Evolutionary conservation across 2,797 vertebrate genomes (phyloP).

Genomic region (Gymnodraco acuticeps): DNA sequence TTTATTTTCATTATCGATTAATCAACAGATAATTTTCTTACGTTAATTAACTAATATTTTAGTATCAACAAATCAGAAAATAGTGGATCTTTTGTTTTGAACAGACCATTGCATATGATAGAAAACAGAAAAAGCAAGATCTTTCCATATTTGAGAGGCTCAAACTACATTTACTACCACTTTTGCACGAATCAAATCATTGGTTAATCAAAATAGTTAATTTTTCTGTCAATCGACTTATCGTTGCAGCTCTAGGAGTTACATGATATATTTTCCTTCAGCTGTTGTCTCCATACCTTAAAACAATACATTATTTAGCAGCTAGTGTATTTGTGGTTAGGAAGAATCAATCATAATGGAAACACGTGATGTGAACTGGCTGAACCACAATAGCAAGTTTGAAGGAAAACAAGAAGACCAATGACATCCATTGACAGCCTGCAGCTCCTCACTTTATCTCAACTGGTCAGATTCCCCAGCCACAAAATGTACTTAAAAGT

Average conservation of each 20-base stretch:
- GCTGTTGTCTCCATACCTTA: background rate
- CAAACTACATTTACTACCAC: too few species aligned
- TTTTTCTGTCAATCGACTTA: too few species aligned
- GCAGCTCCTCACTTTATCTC: slow-evolving; percentile 20
- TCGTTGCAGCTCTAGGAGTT: background rate
- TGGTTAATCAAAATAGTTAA: too few species aligned
- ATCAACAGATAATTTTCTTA: too few species aligned
- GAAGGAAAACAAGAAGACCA: slow-evolving; percentile 8
- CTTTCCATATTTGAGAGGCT: too few species aligned
- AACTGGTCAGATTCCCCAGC: background rate
- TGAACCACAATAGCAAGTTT: slow-evolving; percentile 1
- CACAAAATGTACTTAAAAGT: slow-evolving; percentile 8
- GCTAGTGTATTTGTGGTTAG: background rate
- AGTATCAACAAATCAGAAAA: too few species aligned
- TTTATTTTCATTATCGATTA: too few species aligned
- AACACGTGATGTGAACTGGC: background rate
- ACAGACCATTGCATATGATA: too few species aligned
- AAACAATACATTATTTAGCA: background rate
- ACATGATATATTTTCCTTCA: background rate
- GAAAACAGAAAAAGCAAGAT: too few species aligned
- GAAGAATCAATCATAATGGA: slow-evolving; percentile 5
- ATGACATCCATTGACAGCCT: slow-evolving; percentile 5
- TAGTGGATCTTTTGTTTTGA: too few species aligned
- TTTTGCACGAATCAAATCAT: too few species aligned
- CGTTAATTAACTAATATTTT: too few species aligned